Base-by-base conservation (phyloP, 2,797 vertebrate species). In the Coregonus ussuriensis region DNA sequence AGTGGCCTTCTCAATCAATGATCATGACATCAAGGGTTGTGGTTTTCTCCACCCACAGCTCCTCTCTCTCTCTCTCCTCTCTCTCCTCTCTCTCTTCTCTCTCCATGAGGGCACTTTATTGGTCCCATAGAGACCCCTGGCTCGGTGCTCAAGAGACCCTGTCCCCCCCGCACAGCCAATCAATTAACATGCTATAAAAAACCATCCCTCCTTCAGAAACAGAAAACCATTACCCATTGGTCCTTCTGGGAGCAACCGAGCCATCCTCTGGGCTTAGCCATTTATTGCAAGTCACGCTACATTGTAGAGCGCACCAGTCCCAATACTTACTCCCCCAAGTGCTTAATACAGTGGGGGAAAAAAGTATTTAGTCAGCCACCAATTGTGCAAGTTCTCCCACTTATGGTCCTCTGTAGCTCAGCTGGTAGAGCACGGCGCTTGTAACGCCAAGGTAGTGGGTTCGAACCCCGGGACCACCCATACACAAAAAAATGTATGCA, bases 281-380 rank as follows among this genome's bases (percentile, higher is more conserved):
- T 88, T 92, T 93, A 93, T 92, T 92, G 90, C 85, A 82, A 91
- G 89, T 88, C 87, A 88, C 59, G 81, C 82, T 86, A 81, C 83
- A 81, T 74, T 78, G 83, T 83, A 79, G 85, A 89, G 74, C 82
- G 2, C 9, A 3, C 9, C 41, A 47, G 41, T 87, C 79, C 78
- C 79, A 78, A 25, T 79, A 9, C 81, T 83, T 86, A 91, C 90
- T 87, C 89, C 75, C 68, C 78, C 71, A 77, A 87, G 86, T 88
- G 85, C 80, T 87, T 86, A 88, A 91, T 78, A 25, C 25, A 25
- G 25, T 25, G 25, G 25, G 25, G 25, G 25, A 1, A 25, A 25
- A 25, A 25, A 25, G 25, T 25, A 25, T 25, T 25, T 25, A 25
- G 25, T 25, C 25, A 25, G 25, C 25, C 25, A 25, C 25, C 25